A percentile compares a stretch with the other conserved stretches of the same genome.
These are phyloP conservation scores for Thamnophis sirtalis DNA, from an alignment of 2,113 vertebrate genomes.

Conservation along the genomic window DNA sequence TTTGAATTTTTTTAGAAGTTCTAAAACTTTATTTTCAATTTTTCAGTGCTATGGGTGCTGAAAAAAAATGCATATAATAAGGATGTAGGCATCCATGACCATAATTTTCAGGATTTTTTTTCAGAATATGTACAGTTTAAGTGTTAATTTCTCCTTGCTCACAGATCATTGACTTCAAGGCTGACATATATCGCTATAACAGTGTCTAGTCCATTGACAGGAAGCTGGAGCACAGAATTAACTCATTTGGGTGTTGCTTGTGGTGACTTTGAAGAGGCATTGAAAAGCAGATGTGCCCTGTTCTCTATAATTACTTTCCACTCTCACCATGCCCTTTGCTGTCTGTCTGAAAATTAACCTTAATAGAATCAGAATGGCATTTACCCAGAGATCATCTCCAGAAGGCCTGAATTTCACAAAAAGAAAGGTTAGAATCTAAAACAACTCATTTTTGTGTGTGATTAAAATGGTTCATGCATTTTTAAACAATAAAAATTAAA, in stretches of 20 bases:
- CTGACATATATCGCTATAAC: constrained; percentile 30
- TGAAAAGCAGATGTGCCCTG: constrained; percentile 44
- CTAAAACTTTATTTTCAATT: not conserved
- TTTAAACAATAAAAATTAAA: constrained; percentile 37
- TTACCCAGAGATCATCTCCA: constrained; percentile 38
- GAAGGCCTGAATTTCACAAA: constrained; percentile 40
- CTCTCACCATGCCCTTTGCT: constrained; percentile 53
- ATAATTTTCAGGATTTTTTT: constrained; percentile 17
- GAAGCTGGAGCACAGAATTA: constrained; percentile 35
- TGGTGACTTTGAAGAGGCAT: constrained; percentile 38
- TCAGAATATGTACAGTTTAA: constrained; percentile 36
- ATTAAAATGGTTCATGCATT: constrained; percentile 29
- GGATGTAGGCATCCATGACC: not conserved
- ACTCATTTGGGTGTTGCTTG: constrained; percentile 26
- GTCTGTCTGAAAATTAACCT: constrained; percentile 61
- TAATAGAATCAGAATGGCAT: constrained; percentile 51
- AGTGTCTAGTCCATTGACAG: constrained; percentile 18
- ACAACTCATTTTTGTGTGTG: constrained; percentile 26
- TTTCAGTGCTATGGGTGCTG: not conserved
- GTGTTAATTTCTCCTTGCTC: constrained; percentile 38
- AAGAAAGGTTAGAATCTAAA: constrained; percentile 49
- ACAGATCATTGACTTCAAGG: constrained; percentile 31
- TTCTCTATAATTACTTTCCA: constrained; percentile 58
- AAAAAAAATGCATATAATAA: not conserved
- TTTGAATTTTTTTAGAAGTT: not conserved